A percentile compares a stretch with the other conserved stretches of the same genome.
Evolutionary conservation across 1,140 invertebrate species (phyloP).

Genomic region (Onthophagus taurus): DNA sequence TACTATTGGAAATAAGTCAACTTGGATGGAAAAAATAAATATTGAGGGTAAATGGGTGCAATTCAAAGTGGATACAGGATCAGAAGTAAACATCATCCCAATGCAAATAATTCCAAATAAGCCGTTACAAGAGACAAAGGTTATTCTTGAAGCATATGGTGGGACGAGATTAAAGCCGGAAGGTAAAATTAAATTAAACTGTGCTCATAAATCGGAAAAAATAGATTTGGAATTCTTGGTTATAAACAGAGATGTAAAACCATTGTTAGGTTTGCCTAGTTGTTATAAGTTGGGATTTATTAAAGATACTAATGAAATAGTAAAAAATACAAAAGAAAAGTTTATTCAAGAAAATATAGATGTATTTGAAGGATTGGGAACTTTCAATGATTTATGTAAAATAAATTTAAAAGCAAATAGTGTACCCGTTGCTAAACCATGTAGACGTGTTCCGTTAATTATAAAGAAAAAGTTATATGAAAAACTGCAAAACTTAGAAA

Average conservation of each 20-base stretch:
- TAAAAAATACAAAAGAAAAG: slow-evolving; percentile 1
- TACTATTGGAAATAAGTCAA: not conserved
- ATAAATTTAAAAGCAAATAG: slow-evolving; percentile 4
- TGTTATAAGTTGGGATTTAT: slow-evolving; percentile 6
- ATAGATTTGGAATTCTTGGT: slow-evolving; percentile 4
- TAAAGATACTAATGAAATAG: not conserved
- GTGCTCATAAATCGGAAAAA: not conserved
- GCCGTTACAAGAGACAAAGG: slow-evolving; percentile 2
- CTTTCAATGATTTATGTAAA: slow-evolving; percentile 1
- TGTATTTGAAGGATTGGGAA: slow-evolving; percentile 9
- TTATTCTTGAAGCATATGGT: slow-evolving; percentile 11
- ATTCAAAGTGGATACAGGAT: slow-evolving; percentile 13
- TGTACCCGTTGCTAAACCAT: slow-evolving; percentile 21
- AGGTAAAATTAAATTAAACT: slow-evolving; percentile 1
- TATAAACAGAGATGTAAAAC: slow-evolving; percentile 1
- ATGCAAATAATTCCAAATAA: slow-evolving; percentile 5
- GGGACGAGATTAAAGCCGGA: slow-evolving; percentile 5
- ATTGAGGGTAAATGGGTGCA: not conserved
- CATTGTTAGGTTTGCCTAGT: slow-evolving; percentile 2
- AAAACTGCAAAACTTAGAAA: slow-evolving; percentile 9
- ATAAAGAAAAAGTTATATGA: slow-evolving; percentile 5
- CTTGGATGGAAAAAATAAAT: not conserved
- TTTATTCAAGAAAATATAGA: slow-evolving; percentile 11
- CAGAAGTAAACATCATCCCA: slow-evolving; percentile 11
- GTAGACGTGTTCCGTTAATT: slow-evolving; percentile 4